Evolutionary conservation across 2,113 vertebrate genomes (phyloP), one percentile per base, ranked within the genome.

Genomic region (Murina feae): DNA sequence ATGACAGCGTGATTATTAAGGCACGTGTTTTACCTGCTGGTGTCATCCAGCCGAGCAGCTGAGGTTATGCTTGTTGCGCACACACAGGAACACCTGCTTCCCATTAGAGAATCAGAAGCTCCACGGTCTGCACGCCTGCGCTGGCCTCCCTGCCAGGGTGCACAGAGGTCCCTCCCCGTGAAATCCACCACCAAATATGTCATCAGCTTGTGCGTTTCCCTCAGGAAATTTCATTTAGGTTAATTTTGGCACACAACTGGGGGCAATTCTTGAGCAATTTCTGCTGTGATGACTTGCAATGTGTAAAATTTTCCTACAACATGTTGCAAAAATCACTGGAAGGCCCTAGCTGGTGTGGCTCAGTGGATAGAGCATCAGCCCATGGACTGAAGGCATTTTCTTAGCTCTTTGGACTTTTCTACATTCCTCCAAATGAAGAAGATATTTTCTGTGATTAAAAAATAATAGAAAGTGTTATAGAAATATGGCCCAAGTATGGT

Each of bases 31-130:
- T 42, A 92, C 72, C 95, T 86, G 51, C 71, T 0, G 1, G 63
- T 20, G 25, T 76, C 91, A n/a, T 80, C 86, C 5, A 25, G 79
- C 72, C 85, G 11, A 5, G 58, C 32, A 32, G 60, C 11, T 14
- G 75, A 72, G 81, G 47, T 44, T 49, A 28, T 86, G 95, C 90
- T 76, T 32, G 35, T 21, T 78, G 90, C 79, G 42, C 84, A 53
- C 76, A 58, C 89, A 68, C 23, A 74, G 58, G 23, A 79, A 90
- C 98, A 97, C 97, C 96, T 98, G 98, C 86, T 98, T 97, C 92
- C 95, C 72, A 93, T 98, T 92, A 93, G 84, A 37, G 87, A 60
- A 78, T 94, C 88, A 11, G 42, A 87, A 72, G 72, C 75, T 63
- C 96, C 55, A 28, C 90, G 91, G 18, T 89, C 93, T 10, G 78